Base-by-base conservation (phyloP, 2,888 invertebrate genomes). In the Lochmaea capreae region DNA sequence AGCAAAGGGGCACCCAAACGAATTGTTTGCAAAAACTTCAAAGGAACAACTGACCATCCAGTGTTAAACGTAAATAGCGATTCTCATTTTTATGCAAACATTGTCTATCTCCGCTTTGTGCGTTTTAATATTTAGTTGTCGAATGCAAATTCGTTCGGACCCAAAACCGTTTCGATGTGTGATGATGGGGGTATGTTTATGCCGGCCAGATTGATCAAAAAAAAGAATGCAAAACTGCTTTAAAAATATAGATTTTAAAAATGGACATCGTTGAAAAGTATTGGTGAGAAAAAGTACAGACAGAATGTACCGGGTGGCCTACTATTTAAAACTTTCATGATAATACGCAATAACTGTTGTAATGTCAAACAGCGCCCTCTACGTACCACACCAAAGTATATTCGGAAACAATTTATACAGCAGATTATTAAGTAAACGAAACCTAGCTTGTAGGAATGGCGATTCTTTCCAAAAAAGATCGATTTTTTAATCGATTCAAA, bases 71-170 rank as follows among this genome's bases (percentile, higher is more conserved):
- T 75, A 77, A 78, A 77, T 67, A 72, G 72, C 75, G 76, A 67
- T 77, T 77, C 76, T 79, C 77, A 78, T 80, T 80, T 79, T 78
- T 77, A 73, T 77, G 77, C 78, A 80, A 79, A 79, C 79, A 79
- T 65, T 58, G 74, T 69, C 54, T 63, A 76, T 75, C 72, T 74
- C 39, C 54, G 76, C 76, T 76, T 77, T 72, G 73, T 67, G 42
- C 58, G 76, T 76, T 77, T 78, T 75, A 79, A 78, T 78, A 77
- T 77, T 76, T 77, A 75, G 76, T 78, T 77, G 73, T 78, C 69
- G 73, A 73, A 71, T 76, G 74, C 74, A 74, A 76, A 76, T 69
- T 69, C 43, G 73, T 43, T 62, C 18, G 42, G 18, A 63, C 33
- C 62, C 5, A 43, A 61, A 62, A 43, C 43, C 62, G 43, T 43